Evolutionary conservation across 1,140 invertebrate genomes (phyloP), one percentile per base, ranked within the genome.

Genomic region (Papilio polytes): DNA sequence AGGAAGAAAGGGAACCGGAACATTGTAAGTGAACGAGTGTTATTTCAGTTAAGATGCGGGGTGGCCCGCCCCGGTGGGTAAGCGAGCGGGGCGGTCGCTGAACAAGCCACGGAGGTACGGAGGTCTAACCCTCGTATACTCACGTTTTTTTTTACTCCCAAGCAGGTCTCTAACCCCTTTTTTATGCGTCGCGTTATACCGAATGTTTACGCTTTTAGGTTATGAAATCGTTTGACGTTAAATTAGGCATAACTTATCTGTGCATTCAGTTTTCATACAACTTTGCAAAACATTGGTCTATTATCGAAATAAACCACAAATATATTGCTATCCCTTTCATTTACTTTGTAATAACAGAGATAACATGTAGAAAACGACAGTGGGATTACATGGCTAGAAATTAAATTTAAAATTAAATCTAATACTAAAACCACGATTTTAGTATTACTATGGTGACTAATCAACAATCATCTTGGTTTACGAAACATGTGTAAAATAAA

Each of bases 1-100:
- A 94, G 92, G 93, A 94, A 94, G 92, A 94, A 94, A 91, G 89
- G 85, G 88, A 93, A 90, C 85, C 88, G 91, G 87, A 94, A 92
- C 91, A 94, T 93, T 87, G 93, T 94, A 94, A 94, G 93, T 94
- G 91, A 85, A 46, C 82, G 88, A 87, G 88, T 92, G 91, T 91
- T 91, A 87, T 90, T 91, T 85, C 84, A 89, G 86, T 87, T 90
- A 90, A 90, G 85, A 94, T 94, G 91, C 90, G 88, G 92, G 91
- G 89, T 94, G 87, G 84, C 83, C 86, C 89, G 85, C 90, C 91
- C 92, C 90, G 85, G 86, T 84, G 87, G 85, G 84, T 91, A 89
- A 83, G 83, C 89, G 87, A 90, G 89, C 88, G 91, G 92, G 91
- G 91, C 88, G 91, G 87, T 87, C 84, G 87, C 89, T 92, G 89